Conservation (phyloP, 2,113 vertebrate species). For the Chloropsis hardwickii region DNA sequence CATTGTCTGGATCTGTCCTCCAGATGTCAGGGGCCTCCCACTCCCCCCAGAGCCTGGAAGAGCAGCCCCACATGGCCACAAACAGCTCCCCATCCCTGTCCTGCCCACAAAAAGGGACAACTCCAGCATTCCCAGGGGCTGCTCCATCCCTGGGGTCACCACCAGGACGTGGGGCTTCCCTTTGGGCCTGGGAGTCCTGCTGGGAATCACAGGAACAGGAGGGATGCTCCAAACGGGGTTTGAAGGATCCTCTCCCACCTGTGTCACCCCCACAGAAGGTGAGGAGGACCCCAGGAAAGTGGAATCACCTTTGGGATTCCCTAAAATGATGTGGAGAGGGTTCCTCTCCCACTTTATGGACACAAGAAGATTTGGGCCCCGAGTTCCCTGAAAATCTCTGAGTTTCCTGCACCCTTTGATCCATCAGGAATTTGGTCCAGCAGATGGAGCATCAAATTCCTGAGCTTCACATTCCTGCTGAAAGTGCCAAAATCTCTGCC, state of each 20-base stretch:
- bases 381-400: background rate
- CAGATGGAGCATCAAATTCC: background rate
- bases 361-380: background rate
- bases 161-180: background rate
- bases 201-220: background rate
- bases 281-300: background rate
- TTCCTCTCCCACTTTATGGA: background rate
- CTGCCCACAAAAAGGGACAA: background rate
- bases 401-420: background rate
- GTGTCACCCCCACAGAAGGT: background rate
- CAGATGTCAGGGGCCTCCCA: conserved; percentile 43
- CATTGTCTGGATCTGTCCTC: background rate
- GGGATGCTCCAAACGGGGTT: background rate
- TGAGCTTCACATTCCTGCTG: background rate
- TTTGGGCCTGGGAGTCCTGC: background rate
- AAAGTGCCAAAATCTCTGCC: background rate
- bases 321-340: accelerated
- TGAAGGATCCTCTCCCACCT: background rate
- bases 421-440: background rate
- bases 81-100: background rate
- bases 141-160: background rate
- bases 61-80: background rate
- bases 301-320: background rate
- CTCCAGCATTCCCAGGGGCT: background rate
- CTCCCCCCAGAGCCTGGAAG: background rate